phyloP scores from a whole-genome alignment of 2,113 vertebrate genomes.

The Microtus montanus region DNA sequence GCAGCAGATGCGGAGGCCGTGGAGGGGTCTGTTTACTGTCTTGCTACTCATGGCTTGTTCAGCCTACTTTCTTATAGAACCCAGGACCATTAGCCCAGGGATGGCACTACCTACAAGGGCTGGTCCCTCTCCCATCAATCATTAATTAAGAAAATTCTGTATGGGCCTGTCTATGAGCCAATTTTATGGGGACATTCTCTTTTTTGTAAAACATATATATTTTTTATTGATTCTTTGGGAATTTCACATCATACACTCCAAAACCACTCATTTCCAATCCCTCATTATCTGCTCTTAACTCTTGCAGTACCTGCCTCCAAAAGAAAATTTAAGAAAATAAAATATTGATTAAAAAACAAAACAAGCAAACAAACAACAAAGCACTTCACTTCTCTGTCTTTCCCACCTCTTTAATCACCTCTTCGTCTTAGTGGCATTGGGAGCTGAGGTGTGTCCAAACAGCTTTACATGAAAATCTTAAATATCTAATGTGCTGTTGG shows the following conservation, averaged over 20 bases:
- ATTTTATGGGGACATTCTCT: not conserved
- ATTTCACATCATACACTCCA: not conserved
- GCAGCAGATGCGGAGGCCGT: not conserved
- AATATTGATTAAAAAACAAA: not conserved
- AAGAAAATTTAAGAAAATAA: not conserved
- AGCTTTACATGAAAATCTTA: not conserved
- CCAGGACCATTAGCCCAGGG: not conserved
- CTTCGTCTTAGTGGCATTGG: not conserved
- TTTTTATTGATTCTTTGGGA: not conserved
- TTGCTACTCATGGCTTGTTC: not conserved
- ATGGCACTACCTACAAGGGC: not conserved
- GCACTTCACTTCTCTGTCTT: not conserved
- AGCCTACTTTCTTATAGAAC: not conserved
- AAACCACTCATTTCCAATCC: not conserved
- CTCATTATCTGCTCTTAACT: not conserved
- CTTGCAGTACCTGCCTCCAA: not conserved
- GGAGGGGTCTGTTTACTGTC: not conserved
- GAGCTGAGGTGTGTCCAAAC: not conserved
- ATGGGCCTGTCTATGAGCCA: not conserved
- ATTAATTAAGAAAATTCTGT: not conserved
- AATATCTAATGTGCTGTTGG: not conserved
- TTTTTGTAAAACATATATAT: too few relatives aligned
- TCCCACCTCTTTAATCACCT: not conserved
- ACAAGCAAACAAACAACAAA: not conserved
- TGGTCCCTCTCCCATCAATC: not conserved